Conservation (phyloP, 2,797 vertebrate genomes). For the Esox lucius region DNA sequence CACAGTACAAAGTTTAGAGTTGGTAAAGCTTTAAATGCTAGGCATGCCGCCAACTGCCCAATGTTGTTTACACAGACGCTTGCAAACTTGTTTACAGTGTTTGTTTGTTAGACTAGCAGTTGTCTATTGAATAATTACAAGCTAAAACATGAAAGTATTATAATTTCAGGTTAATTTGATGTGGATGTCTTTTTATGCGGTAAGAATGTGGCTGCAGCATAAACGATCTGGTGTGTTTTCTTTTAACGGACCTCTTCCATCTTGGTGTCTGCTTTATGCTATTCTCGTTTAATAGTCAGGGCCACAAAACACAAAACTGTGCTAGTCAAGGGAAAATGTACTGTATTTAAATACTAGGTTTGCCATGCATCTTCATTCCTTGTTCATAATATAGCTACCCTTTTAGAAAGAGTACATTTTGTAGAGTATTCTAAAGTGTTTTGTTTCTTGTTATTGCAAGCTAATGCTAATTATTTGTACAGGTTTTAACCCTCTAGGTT, state of each 20-base stretch:
- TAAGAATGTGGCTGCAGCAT: slow-evolving; percentile 45
- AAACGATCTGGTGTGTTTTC: slow-evolving; percentile 18
- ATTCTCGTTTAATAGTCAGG: slow-evolving; percentile 50
- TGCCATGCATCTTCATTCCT: slow-evolving; percentile 44
- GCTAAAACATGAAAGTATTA: slow-evolving; percentile 41
- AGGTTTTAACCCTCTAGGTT: slow-evolving; percentile 38
- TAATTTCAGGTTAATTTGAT: slow-evolving; percentile 42
- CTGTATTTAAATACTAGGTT: slow-evolving; percentile 52
- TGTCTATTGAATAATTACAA: slow-evolving; percentile 52
- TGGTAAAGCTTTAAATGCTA: slow-evolving; percentile 36
- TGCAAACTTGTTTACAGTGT: slow-evolving; percentile 71
- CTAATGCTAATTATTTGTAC: slow-evolving; percentile 55
- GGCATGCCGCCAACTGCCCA: slow-evolving; percentile 27
- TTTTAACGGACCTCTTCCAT: slow-evolving; percentile 37
- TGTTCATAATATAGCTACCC: slow-evolving; percentile 38
- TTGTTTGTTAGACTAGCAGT: slow-evolving; percentile 48
- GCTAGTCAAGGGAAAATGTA: slow-evolving; percentile 39
- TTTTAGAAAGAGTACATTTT: slow-evolving; percentile 37
- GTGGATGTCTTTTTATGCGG: slow-evolving; percentile 56
- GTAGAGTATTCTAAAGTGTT: slow-evolving; percentile 67
- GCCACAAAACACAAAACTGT: slow-evolving; percentile 34
- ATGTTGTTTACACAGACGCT: slow-evolving; percentile 64
- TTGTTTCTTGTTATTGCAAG: slow-evolving; percentile 49
- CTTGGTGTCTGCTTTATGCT: slow-evolving; percentile 19
- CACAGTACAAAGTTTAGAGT: slow-evolving; percentile 28